Conservation (phyloP, 2,113 vertebrate genomes). For the Apeltes quadracus region DNA sequence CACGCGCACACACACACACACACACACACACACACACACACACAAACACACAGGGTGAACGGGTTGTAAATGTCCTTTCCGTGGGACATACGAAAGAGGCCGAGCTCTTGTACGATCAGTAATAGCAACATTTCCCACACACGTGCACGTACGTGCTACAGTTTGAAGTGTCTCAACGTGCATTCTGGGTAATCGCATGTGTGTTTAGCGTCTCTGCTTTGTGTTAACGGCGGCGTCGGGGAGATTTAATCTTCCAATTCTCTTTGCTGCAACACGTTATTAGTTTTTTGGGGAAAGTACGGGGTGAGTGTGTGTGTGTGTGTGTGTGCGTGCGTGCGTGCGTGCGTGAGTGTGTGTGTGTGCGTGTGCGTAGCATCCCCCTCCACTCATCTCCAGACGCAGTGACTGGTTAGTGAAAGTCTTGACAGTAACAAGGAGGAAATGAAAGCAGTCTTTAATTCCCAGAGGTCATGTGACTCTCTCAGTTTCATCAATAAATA, state of each 20-base stretch:
- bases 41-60: constrained; percentile 26
- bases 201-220: not conserved
- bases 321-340: not conserved
- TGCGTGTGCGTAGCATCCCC: not conserved
- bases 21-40: too few species aligned
- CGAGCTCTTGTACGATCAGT: constrained; percentile 36
- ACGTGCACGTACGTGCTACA: not conserved
- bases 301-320: not conserved
- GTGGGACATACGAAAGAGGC: constrained; percentile 53
- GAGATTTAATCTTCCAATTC: not conserved
- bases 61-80: constrained; percentile 50
- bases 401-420: constrained; percentile 41
- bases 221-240: not conserved
- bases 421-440: constrained; percentile 58
- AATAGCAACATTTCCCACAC: not conserved
- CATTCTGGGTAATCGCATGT: not conserved
- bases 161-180: not conserved
- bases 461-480: constrained; percentile 56
- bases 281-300: constrained; percentile 37
- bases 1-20: too few species aligned
- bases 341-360: not conserved
- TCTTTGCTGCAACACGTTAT: not conserved
- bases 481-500: constrained; percentile 14
- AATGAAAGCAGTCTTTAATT: constrained; percentile 61
- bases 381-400: constrained; percentile 13